A percentile compares a stretch with the other conserved stretches of the same genome.
These are phyloP conservation scores for Caenorhabditis macrosperma DNA, from an alignment of 2,888 invertebrate species.

Conservation along the genomic window DNA sequence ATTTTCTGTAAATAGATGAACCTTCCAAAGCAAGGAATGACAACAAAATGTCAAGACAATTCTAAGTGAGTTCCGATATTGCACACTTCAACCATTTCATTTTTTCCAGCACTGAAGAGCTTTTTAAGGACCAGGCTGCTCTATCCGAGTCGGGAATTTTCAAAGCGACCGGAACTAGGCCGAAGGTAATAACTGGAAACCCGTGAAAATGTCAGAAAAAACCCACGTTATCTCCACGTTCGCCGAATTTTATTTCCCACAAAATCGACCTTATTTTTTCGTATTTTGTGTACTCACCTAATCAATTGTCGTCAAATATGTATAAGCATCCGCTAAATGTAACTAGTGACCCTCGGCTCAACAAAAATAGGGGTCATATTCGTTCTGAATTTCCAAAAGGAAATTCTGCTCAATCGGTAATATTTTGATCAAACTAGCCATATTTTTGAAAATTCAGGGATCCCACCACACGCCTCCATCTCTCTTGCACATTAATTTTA, in stretches of 20 bases:
- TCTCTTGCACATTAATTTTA: background rate
- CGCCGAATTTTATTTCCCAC: background rate
- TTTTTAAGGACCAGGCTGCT: background rate
- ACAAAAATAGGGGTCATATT: no score
- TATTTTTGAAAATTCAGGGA: no score
- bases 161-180: conserved; percentile 9
- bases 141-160: background rate
- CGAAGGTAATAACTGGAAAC: conserved; percentile 34
- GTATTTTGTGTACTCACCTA: conserved; percentile 34
- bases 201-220: conserved; percentile 4
- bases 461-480: no score
- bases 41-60: conserved; percentile 18
- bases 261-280: background rate
- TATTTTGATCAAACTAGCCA: background rate
- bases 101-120: conserved; percentile 23
- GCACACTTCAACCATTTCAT: background rate
- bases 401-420: background rate
- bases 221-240: no score
- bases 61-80: conserved; percentile 7
- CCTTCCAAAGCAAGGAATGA: conserved; percentile 6
- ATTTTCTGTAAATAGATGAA: conserved; percentile 52
- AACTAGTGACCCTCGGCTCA: no score
- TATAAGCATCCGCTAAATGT: background rate
- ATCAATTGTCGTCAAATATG: conserved; percentile 11
- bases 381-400: no score